Evolutionary conservation across 92 coral and sea anemone species (phyloP).

Genomic region (Porites divaricata): DNA sequence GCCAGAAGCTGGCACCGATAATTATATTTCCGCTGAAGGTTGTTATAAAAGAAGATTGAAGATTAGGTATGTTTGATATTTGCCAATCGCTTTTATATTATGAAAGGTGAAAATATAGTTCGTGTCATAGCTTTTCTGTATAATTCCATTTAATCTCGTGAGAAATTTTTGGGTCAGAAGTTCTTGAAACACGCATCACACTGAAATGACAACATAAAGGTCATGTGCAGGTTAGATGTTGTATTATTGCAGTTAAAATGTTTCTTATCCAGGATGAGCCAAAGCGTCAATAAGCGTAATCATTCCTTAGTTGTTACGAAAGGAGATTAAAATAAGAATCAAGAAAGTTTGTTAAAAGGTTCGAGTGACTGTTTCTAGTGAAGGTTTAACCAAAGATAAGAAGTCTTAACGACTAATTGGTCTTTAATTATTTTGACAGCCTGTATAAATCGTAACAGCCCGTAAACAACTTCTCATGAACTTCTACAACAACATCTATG

Average conservation of each 20-base stretch:
- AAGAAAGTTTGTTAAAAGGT: too few species aligned
- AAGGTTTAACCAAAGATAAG: too few species aligned
- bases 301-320: conserved; percentile 37
- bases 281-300: conserved; percentile 11
- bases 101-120: too few species aligned
- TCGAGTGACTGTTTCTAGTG: too few species aligned
- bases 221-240: neutral
- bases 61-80: neutral
- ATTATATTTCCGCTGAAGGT: neutral
- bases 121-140: neutral
- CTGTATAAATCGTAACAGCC: too few species aligned
- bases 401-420: too few species aligned
- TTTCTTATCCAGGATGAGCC: conserved; percentile 12
- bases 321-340: conserved; percentile 1
- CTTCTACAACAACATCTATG: too few species aligned
- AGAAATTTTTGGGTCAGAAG: neutral
- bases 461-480: too few species aligned
- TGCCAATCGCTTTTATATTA: neutral
- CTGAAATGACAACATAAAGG: neutral
- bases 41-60: too few species aligned
- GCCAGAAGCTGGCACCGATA: neutral
- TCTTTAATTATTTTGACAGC: too few species aligned
- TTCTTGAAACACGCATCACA: too few species aligned
- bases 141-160: neutral
- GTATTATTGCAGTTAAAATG: neutral